These are phyloP conservation scores for Rhamnusium bicolor DNA, from an alignment of 2,888 invertebrate species.

Conservation along the genomic window DNA sequence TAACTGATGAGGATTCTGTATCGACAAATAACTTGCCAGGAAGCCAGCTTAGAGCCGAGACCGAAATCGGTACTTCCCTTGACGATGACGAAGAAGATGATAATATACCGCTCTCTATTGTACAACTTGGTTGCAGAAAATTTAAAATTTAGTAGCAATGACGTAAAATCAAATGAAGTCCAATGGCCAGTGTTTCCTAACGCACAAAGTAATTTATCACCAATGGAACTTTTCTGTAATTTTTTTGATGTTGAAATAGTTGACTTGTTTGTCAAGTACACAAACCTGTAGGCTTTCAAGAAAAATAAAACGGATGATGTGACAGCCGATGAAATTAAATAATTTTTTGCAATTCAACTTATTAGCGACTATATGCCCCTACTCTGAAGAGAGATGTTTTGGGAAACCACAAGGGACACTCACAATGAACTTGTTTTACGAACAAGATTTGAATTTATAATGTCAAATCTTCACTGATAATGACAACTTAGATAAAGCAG, in stretches of 20 bases:
- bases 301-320: slow-evolving; percentile 26
- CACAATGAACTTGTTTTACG: slow-evolving; percentile 53
- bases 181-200: neutral
- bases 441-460: slow-evolving; percentile 28
- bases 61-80: slow-evolving; percentile 22
- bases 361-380: slow-evolving; percentile 41
- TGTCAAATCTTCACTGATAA: slow-evolving; percentile 36
- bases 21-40: slow-evolving; percentile 42
- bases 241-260: slow-evolving; percentile 33
- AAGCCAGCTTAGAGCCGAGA: slow-evolving; percentile 43
- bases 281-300: slow-evolving; percentile 28
- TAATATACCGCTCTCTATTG: slow-evolving; percentile 17
- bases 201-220: neutral
- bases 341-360: slow-evolving; percentile 40
- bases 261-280: slow-evolving; percentile 32
- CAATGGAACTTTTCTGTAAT: slow-evolving; percentile 6
- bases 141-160: neutral
- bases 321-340: slow-evolving; percentile 25
- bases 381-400: slow-evolving; percentile 46
- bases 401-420: slow-evolving; percentile 56
- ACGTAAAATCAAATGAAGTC: neutral
- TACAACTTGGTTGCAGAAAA: neutral
- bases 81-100: slow-evolving; percentile 34
- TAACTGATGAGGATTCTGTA: slow-evolving; percentile 41
- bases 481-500: slow-evolving; percentile 51